Evolutionary conservation across 1,140 invertebrate species (phyloP).

Genomic region (Rhagoletis pomonella): DNA sequence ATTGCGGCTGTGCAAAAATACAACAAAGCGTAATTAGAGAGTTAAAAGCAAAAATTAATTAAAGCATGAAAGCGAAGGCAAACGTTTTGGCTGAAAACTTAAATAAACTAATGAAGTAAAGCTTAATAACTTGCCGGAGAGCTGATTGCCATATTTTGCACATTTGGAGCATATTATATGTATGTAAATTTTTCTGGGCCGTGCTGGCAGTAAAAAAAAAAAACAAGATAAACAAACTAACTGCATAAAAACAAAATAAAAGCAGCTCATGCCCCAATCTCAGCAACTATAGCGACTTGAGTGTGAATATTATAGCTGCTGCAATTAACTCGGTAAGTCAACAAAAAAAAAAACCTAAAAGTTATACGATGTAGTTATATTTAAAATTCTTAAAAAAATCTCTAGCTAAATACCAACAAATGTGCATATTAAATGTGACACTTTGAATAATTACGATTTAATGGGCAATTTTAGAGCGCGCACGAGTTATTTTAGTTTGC

Average conservation of each 20-base stretch:
- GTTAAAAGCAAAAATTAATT: not conserved
- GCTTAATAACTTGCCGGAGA: constrained; percentile 6
- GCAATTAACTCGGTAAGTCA: not conserved
- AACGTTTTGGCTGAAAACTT: no score
- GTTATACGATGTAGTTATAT: no score
- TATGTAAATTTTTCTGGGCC: not conserved
- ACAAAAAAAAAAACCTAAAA: no score
- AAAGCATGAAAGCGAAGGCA: not conserved
- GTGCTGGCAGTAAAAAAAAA: not conserved
- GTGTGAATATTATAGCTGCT: not conserved
- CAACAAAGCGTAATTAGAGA: not conserved
- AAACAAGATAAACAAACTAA: not conserved
- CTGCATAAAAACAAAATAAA: not conserved
- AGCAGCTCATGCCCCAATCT: not conserved
- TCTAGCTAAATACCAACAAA: not conserved
- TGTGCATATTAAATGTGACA: not conserved
- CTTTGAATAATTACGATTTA: constrained; percentile 20
- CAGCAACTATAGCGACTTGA: not conserved
- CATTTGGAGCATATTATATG: not conserved
- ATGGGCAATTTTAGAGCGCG: not conserved
- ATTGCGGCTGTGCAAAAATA: not conserved
- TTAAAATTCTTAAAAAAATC: constrained; percentile 10
- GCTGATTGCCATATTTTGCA: not conserved
- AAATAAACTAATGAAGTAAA: constrained; percentile 28
- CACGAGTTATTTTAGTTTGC: not conserved